Evolutionary conservation across 2,113 vertebrate genomes (phyloP), one percentile per base, ranked within the genome.

Genomic region (Steatornis caripensis): DNA sequence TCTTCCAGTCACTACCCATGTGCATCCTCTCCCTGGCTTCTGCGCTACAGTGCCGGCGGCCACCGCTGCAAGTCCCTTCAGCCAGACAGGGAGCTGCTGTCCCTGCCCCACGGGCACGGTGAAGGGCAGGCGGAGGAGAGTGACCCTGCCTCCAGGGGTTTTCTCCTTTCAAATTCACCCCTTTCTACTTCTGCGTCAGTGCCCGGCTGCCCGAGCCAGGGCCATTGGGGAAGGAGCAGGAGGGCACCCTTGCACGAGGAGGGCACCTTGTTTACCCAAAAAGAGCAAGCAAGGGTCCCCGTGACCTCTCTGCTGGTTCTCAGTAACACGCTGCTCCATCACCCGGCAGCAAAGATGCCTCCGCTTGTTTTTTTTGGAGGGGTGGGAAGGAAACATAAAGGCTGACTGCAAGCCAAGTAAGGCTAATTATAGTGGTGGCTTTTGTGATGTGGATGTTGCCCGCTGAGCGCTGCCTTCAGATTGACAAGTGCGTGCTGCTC

Each of bases 41-140:
- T 5, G 8, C 8, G 23, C 8, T 8, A 51, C 11, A 7, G 30
- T 48, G 45, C 29, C 3, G 3, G 48, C 0, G 0, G 49, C 26
- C 1, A 3, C 49, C 49, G 64, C 37, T 11, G 2, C 32, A 51
- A 61, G 46, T 17, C 29, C 48, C 21, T 76, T 32, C 62, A 66
- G 45, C 9, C 2, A 2, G 20, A 55, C 1, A 12, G 26, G 37
- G 23, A 76, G 57, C 79, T 74, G 41, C 60, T 0, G 0, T 65
- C 64, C 23, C 45, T 93, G 69, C 19, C 45, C 39, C 24, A 46
- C 1, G 1, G 48, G 4, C 39, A 51, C 1, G 0, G 39, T 26
- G 15, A 11, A 82, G 37, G 19, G 46, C 26, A 60, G 30, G 6
- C 17, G 24, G 20, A 81, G 49, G 32, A 83, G 17, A 62, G 29